A percentile compares a stretch with the other conserved stretches of the same genome.
Conservation (phyloP, 2,113 vertebrate genomes). For the Prolemur simus region DNA sequence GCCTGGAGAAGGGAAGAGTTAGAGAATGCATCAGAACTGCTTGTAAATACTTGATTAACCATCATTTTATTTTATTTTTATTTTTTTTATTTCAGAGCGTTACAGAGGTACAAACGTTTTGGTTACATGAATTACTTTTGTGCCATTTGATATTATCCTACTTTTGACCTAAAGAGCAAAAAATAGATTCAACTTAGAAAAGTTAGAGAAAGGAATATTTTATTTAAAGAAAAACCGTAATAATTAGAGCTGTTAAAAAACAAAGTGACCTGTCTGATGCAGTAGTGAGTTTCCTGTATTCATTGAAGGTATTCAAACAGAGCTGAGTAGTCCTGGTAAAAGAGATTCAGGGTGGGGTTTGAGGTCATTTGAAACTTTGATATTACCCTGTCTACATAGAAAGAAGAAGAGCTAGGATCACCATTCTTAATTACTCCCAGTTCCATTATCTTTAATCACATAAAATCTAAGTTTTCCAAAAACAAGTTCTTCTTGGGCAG, state of each 20-base stretch:
- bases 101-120: too few species aligned
- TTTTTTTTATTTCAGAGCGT: too few species aligned
- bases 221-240: background rate
- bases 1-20: background rate
- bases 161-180: background rate
- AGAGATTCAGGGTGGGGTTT: background rate
- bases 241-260: background rate
- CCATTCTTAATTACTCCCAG: background rate
- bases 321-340: background rate
- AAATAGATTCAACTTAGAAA: conserved; percentile 13
- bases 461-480: background rate
- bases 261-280: background rate
- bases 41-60: background rate
- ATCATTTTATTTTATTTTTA: background rate
- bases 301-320: background rate
- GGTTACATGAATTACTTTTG: too few species aligned
- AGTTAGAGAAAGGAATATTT: background rate
- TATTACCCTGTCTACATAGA: background rate
- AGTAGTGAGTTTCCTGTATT: background rate
- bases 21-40: background rate
- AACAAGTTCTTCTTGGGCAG: background rate
- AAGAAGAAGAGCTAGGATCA: background rate
- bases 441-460: background rate
- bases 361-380: background rate
- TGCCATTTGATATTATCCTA: background rate